A percentile compares a stretch with the other conserved stretches of the same genome.
Evolutionary conservation across 2,797 vertebrate species (phyloP).

Genomic region (Sarcophilus harrisii): DNA sequence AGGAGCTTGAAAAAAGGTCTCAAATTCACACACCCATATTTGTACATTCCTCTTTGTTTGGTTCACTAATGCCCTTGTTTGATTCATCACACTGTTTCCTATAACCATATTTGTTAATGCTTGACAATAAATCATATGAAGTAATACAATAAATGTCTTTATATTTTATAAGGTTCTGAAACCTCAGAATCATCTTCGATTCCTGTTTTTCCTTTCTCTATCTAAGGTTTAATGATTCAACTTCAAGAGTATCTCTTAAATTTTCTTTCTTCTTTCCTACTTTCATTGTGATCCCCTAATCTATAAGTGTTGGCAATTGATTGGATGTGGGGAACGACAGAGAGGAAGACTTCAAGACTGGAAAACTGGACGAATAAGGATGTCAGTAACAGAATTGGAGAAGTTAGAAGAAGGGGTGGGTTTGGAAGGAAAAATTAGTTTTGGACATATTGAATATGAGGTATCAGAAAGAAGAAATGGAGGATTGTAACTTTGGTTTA

Average conservation of each 20-base stretch:
- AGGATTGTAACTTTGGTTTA: background rate
- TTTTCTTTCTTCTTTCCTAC: background rate
- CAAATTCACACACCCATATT: background rate
- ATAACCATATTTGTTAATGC: slow-evolving; percentile 9
- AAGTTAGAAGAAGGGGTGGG: background rate
- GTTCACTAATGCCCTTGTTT: background rate
- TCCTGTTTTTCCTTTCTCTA: background rate
- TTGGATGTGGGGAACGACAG: background rate
- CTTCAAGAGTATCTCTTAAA: background rate
- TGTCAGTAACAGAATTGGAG: background rate
- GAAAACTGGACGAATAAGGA: background rate
- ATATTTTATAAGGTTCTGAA: slow-evolving; percentile 29
- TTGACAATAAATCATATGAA: background rate
- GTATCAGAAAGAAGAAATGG: background rate
- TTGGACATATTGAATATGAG: background rate
- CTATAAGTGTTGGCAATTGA: background rate
- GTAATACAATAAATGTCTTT: background rate
- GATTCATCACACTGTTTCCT: background rate
- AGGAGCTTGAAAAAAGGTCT: background rate
- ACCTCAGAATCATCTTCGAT: background rate
- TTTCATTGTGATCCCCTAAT: background rate
- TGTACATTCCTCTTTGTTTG: slow-evolving; percentile 11
- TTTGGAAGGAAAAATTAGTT: background rate
- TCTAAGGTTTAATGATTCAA: background rate
- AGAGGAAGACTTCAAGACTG: background rate